Evolutionary conservation across 2,797 vertebrate genomes (phyloP), one percentile per base, ranked within the genome.

Genomic region (Alectoris magna): DNA sequence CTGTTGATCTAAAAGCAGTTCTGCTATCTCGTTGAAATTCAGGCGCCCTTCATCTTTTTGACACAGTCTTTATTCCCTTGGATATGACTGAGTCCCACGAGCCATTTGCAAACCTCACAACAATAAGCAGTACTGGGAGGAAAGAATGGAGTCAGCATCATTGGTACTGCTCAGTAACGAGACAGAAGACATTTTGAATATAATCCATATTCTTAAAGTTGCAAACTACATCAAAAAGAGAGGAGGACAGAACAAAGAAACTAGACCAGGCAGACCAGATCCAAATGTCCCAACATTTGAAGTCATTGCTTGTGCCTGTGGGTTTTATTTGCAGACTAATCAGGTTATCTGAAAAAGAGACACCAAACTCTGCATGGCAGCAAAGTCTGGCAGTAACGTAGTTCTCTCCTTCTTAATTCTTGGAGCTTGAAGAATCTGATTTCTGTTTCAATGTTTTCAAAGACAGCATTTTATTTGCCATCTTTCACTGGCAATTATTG

Each of bases 401-500:
- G 17, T 91, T 84, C 31, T 82, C 27, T 87, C 63, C 4, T 2
- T 62, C 11, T 78, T 83, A 75, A 51, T 63, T 69, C 69, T 38
- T 68, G 16, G n/a, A 80, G 49, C 60, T 58, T 77, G 34, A 94
- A 91, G 64, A 83, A 63, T 63, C 22, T 80, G 27, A 0, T 87
- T 88, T 72, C 46, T 85, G 13, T 90, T 91, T 66, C 84, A 83
- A 6, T 59, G 29, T 15, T 83, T 91, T 80, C 55, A 89, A 90
- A 93, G 23, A 9, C 16, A 34, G 12, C 4, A 87, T 87, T 91
- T 74, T 80, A 66, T 93, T 90, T 91, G 43, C n/a, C 55, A 41
- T 93, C 85, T 93, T 94, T 95, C 66, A 67, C 49, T 85, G 72
- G 51, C 76, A 85, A 93, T 93, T 90, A 88, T 89, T 94, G 93